phyloP scores from a whole-genome alignment of 1,140 invertebrate species.

The Colletes latitarsis region DNA sequence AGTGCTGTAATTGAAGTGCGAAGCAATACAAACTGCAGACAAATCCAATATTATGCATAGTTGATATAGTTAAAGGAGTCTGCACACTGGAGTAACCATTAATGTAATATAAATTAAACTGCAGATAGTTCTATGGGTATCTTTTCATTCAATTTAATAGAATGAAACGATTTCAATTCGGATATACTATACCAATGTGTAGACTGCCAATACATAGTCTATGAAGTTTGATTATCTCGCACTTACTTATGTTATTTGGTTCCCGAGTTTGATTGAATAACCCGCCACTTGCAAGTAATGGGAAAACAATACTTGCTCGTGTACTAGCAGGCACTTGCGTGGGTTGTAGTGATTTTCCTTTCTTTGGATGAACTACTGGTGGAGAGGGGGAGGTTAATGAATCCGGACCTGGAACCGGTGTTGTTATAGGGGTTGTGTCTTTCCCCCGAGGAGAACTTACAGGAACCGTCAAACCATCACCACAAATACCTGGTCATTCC shows the following conservation, averaged over 20 bases:
- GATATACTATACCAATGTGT: constrained; percentile 12
- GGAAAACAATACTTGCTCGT: constrained; percentile 89
- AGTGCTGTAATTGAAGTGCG: constrained; percentile 8
- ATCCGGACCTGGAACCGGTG: constrained; percentile 76
- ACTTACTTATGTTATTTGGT: constrained; percentile 78
- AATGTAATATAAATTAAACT: too few relatives aligned
- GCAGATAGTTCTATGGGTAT: too few relatives aligned
- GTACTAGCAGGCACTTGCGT: constrained; percentile 86
- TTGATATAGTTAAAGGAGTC: constrained; percentile 2
- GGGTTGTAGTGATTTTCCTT: constrained; percentile 83
- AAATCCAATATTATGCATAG: background rate
- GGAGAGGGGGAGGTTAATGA: constrained; percentile 77
- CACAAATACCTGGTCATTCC: constrained; percentile 75
- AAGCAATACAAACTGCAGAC: constrained; percentile 17
- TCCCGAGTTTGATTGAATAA: constrained; percentile 78
- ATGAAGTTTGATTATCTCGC: constrained; percentile 18
- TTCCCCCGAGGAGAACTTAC: constrained; percentile 76
- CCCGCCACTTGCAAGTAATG: constrained; percentile 83
- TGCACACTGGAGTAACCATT: constrained; percentile 5
- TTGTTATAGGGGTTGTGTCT: constrained; percentile 73
- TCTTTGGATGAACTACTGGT: constrained; percentile 72
- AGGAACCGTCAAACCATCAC: constrained; percentile 78
- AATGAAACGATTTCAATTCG: background rate
- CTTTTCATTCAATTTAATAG: background rate
- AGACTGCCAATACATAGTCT: constrained; percentile 21